Evolutionary conservation across 2,113 vertebrate genomes (phyloP).

Genomic region (Orycteropus afer): DNA sequence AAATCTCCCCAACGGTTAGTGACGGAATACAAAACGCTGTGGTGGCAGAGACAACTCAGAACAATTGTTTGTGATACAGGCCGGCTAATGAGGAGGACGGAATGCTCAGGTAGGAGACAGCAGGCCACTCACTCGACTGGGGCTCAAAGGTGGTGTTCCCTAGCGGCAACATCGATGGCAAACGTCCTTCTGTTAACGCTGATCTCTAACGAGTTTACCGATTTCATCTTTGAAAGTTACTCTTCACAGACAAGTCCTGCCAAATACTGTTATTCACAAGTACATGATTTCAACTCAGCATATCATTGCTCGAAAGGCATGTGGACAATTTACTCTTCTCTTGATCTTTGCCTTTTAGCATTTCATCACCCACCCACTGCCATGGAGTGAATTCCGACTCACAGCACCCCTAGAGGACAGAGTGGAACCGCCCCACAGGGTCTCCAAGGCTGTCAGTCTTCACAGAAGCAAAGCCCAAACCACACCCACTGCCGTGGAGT

Average conservation of each 20-base stretch:
- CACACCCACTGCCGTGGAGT: too few relatives aligned
- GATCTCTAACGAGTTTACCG: background rate
- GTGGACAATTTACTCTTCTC: conserved; percentile 2
- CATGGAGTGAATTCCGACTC: too few relatives aligned
- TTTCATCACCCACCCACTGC: too few relatives aligned
- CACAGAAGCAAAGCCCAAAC: too few relatives aligned
- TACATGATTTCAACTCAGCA: background rate
- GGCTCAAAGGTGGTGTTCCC: background rate
- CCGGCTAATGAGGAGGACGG: background rate
- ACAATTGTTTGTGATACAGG: conserved; percentile 2
- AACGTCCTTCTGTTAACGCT: background rate
- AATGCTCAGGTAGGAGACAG: background rate
- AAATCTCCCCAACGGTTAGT: background rate
- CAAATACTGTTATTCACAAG: background rate
- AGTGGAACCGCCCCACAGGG: too few relatives aligned
- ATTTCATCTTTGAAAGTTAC: conserved; percentile 31
- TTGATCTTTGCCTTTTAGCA: conserved; percentile 3
- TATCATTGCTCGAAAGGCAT: background rate
- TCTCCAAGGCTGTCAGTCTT: too few relatives aligned
- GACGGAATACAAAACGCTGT: conserved; percentile 36
- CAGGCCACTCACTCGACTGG: background rate
- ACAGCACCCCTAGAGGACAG: too few relatives aligned
- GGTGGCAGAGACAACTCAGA: background rate
- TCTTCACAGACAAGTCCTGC: background rate
- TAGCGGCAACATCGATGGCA: background rate